Evolutionary conservation across 1,140 invertebrate species (phyloP).

Genomic region (Ips nitidus): DNA sequence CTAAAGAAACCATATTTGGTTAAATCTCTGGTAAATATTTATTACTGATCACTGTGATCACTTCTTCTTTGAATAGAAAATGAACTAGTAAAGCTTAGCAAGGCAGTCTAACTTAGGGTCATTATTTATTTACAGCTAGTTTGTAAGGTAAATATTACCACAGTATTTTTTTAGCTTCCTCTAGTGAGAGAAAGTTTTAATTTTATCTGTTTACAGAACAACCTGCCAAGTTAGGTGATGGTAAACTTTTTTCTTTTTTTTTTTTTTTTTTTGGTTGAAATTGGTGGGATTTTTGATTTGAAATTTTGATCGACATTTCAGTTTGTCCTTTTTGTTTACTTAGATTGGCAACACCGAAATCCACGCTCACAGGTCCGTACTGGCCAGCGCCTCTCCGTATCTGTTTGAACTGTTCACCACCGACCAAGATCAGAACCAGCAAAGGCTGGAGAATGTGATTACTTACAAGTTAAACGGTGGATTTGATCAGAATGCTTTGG

Average conservation of each 20-base stretch:
- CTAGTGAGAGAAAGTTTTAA: constrained; percentile 42
- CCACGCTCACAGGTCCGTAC: constrained; percentile 72
- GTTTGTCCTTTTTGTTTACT: background rate
- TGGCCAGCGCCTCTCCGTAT: constrained; percentile 75
- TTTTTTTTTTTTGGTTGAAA: constrained; percentile 19
- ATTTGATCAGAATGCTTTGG: constrained; percentile 67
- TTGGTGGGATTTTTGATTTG: constrained; percentile 17
- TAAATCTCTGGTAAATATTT: no score
- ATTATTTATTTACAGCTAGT: constrained; percentile 8
- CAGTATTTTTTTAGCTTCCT: background rate
- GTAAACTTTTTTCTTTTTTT: constrained; percentile 48
- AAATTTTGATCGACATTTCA: background rate
- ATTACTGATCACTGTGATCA: no score
- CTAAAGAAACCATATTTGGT: no score
- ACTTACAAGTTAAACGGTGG: constrained; percentile 70
- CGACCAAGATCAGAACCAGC: constrained; percentile 57
- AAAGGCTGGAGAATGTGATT: constrained; percentile 54
- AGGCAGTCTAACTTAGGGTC: no score
- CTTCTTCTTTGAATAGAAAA: no score
- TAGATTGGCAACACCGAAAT: constrained; percentile 72
- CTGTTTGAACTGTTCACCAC: constrained; percentile 75
- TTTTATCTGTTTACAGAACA: constrained; percentile 50
- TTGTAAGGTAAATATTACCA: constrained; percentile 24
- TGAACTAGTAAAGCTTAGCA: no score
- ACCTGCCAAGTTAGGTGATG: constrained; percentile 45